These are phyloP conservation scores for Iselma pallidipennis DNA, from an alignment of 2,888 invertebrate species.

Conservation along the genomic window DNA sequence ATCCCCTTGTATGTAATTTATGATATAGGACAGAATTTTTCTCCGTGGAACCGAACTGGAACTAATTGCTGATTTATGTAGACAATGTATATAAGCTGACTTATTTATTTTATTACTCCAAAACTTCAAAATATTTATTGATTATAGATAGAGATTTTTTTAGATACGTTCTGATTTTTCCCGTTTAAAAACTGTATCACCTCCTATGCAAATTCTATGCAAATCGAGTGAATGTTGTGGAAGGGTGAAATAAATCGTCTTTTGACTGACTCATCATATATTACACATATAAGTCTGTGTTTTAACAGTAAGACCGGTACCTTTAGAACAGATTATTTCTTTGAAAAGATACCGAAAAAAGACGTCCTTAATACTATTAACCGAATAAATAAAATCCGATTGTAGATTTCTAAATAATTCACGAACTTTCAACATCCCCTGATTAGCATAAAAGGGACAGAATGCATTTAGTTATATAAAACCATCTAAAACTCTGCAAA, in stretches of 20 bases:
- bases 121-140: too few relatives aligned
- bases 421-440: not conserved
- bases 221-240: constrained; percentile 35
- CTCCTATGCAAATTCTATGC: constrained; percentile 41
- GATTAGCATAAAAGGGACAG: not conserved
- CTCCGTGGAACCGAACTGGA: not conserved
- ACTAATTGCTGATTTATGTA: not conserved
- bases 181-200: too few relatives aligned
- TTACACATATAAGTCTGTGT: constrained; percentile 14
- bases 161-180: too few relatives aligned
- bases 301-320: not conserved
- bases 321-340: too few relatives aligned
- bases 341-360: too few relatives aligned
- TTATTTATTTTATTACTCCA: not conserved
- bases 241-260: constrained; percentile 34
- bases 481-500: not conserved
- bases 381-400: not conserved
- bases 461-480: not conserved
- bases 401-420: not conserved
- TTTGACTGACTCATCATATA: constrained; percentile 39
- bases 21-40: not conserved
- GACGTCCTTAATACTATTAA: not conserved
- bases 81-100: not conserved
- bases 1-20: not conserved
- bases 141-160: not conserved